Percentiles rank a stretch among this genome's conserved stretches.
Conservation (phyloP, 2,888 invertebrate species). For the Zygothrica quintamaculata region DNA sequence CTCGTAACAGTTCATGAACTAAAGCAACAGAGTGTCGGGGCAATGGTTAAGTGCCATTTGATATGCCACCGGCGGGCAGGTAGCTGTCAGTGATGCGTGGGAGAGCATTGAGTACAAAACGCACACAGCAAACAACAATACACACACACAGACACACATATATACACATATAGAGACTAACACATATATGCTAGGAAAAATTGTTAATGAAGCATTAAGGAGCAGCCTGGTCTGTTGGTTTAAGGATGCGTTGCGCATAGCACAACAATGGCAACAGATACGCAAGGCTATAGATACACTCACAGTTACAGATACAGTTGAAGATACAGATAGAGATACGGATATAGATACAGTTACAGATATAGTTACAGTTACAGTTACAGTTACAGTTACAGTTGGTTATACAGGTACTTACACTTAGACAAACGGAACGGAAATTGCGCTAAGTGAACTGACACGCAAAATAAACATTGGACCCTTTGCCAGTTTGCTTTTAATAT, state of each 20-base stretch:
- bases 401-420: conserved; percentile 37
- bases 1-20: background rate
- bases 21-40: conserved; percentile 24
- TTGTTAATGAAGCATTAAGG: conserved; percentile 73
- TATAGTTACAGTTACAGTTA: conserved; percentile 28
- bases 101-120: conserved; percentile 25
- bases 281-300: conserved; percentile 5
- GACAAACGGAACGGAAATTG: conserved; percentile 66
- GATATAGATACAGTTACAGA: conserved; percentile 20
- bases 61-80: conserved; percentile 68
- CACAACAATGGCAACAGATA: conserved; percentile 20
- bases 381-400: conserved; percentile 19
- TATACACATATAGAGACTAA: conserved; percentile 1
- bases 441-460: conserved; percentile 71
- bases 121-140: too few species aligned
- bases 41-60: conserved; percentile 66
- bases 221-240: conserved; percentile 40
- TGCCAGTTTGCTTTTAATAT: conserved; percentile 39
- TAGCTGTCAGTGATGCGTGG: conserved; percentile 45
- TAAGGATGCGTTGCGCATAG: conserved; percentile 47
- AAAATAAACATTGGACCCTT: conserved; percentile 69
- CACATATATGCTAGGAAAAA: conserved; percentile 20
- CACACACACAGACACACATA: conserved; percentile 8
- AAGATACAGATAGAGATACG: conserved; percentile 34
- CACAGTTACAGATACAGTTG: conserved; percentile 19